Conservation (phyloP, 1,140 invertebrate genomes). For the Cylas formicarius region DNA sequence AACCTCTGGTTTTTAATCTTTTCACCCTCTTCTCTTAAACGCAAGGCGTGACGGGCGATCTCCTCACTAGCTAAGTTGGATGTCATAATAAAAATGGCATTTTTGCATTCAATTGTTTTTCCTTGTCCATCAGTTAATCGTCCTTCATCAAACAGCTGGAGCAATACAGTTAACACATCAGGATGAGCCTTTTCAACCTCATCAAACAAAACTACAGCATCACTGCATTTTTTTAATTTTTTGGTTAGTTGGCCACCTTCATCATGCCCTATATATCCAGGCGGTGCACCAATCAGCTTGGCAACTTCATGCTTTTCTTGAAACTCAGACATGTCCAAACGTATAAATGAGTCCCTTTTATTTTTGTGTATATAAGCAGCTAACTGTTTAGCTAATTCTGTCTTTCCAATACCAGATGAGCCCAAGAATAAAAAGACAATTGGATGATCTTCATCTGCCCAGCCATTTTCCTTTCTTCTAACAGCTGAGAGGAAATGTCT, state of each 20-base stretch:
- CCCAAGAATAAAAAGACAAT: conserved; percentile 89
- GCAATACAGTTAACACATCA: conserved; percentile 83
- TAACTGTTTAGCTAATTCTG: conserved; percentile 84
- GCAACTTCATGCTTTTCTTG: conserved; percentile 89
- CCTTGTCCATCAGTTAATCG: conserved; percentile 87
- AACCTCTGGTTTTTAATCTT: conserved; percentile 42
- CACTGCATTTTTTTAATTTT: conserved; percentile 67
- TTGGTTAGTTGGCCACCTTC: conserved; percentile 90
- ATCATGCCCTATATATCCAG: conserved; percentile 90
- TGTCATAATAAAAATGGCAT: conserved; percentile 94
- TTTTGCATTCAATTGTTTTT: conserved; percentile 86
- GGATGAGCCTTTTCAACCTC: conserved; percentile 96
- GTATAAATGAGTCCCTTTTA: conserved; percentile 71
- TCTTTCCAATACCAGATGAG: conserved; percentile 93
- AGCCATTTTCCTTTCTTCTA: conserved; percentile 86
- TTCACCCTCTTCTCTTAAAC: conserved; percentile 71
- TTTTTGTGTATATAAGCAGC: conserved; percentile 80
- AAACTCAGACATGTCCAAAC: conserved; percentile 94
- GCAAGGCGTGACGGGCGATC: conserved; percentile 78
- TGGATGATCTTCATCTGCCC: conserved; percentile 86
- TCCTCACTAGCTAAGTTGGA: conserved; percentile 89
- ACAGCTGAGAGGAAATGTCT: conserved; percentile 52
- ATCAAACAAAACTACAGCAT: conserved; percentile 89
- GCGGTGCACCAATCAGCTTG: conserved; percentile 81
- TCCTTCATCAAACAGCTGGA: conserved; percentile 93